Percentiles rank a stretch among this genome's conserved stretches.
Conservation (phyloP, 2,113 vertebrate species). For the Zonotrichia leucophrys region DNA sequence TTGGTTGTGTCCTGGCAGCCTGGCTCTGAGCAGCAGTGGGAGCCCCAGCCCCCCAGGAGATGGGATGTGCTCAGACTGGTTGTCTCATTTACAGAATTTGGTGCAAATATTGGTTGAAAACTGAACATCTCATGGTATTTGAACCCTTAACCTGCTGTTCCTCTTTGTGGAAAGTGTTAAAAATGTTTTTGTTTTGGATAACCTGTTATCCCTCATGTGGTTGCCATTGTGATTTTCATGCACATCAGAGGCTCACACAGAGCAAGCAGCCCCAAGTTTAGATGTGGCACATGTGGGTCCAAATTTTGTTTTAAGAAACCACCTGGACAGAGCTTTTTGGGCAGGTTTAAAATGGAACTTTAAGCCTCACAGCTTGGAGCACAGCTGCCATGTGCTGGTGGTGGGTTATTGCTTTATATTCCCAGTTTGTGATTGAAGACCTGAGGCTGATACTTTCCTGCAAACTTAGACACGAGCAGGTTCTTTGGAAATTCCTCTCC, state of each 20-base stretch:
- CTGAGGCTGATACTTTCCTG: background rate
- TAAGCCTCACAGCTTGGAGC: background rate
- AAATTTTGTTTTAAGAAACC: background rate
- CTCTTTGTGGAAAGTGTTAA: background rate
- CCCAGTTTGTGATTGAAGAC: background rate
- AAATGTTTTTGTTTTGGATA: background rate
- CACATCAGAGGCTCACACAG: background rate
- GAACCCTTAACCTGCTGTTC: conserved; percentile 13
- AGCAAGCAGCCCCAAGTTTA: background rate
- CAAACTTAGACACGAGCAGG: background rate
- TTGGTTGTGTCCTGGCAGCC: conserved; percentile 1
- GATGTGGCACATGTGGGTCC: rapidly evolving
- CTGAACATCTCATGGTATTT: background rate
- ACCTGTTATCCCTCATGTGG: background rate
- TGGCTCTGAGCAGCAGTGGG: conserved; percentile 23
- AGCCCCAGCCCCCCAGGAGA: rapidly evolving
- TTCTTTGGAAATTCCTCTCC: conserved; percentile 10
- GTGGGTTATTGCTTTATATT: background rate
- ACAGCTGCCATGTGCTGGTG: background rate
- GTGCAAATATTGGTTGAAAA: conserved; percentile 41
- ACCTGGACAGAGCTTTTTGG: background rate
- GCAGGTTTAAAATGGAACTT: background rate
- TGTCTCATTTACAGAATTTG: background rate
- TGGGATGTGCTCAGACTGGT: background rate
- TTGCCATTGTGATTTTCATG: background rate